phyloP scores from a whole-genome alignment of 2,888 invertebrate species.

The Lottia gigantea region DNA sequence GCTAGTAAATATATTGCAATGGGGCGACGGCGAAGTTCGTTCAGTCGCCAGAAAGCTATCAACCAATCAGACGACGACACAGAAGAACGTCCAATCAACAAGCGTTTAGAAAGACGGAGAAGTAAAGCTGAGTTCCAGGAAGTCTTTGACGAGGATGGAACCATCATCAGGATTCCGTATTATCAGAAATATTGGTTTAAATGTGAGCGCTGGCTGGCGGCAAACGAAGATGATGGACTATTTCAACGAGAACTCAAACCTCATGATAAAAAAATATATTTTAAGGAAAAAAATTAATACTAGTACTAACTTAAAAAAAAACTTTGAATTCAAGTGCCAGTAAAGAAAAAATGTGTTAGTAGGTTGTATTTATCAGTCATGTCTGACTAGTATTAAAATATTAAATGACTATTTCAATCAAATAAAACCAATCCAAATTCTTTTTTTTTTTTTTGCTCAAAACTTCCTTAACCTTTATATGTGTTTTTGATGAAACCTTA shows the following conservation, averaged over 20 bases:
- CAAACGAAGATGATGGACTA: slow-evolving; percentile 58
- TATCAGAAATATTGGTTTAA: slow-evolving; percentile 58
- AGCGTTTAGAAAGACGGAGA: slow-evolving; percentile 11
- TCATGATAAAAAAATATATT: neutral
- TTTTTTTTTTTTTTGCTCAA: no score
- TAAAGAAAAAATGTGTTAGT: no score
- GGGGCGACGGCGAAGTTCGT: slow-evolving; percentile 14
- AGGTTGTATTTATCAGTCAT: no score
- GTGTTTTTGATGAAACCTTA: no score
- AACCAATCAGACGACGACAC: slow-evolving; percentile 12
- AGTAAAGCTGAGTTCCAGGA: slow-evolving; percentile 24
- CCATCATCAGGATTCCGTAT: slow-evolving; percentile 36
- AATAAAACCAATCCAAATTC: no score
- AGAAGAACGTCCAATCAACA: slow-evolving; percentile 22
- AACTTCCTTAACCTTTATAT: no score
- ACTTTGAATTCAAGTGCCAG: no score
- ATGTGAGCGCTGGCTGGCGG: slow-evolving; percentile 59
- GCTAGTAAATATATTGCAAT: slow-evolving; percentile 26
- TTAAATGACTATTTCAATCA: no score
- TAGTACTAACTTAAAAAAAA: no score
- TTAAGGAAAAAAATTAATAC: neutral
- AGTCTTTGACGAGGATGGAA: slow-evolving; percentile 30
- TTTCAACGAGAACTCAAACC: slow-evolving; percentile 42
- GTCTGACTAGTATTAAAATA: no score
- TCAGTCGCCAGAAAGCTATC: slow-evolving; percentile 16